Evolutionary conservation across 2,888 invertebrate genomes (phyloP), one percentile per base, ranked within the genome.

Genomic region (Sinelater perroti): DNA sequence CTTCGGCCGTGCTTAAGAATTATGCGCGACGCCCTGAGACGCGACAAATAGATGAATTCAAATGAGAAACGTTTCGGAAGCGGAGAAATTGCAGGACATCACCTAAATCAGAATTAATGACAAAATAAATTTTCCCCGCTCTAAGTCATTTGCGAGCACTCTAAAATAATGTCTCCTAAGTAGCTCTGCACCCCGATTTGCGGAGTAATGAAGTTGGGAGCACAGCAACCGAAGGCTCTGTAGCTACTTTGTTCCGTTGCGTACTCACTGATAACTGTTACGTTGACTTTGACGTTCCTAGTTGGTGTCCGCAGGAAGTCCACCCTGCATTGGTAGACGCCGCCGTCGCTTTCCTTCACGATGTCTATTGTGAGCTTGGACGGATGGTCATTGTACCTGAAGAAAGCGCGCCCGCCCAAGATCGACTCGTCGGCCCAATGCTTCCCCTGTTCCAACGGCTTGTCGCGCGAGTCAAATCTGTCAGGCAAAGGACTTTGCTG

Each of bases 291-390:
- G 70, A 90, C 85, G 76, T 94, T 93, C 68, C 92, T 85, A 1
- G 94, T 95, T 0, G 93, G 94, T 6, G 93, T 91, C 76, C 90
- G 89, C 75, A 89, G 90, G 81, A 94, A 95, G 81, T 95, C 95
- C 3, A 94, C 93, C 57, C 95, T 83, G 79, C 95, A 95, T 61
- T 93, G 84, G 80, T 94, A 94, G 61, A 91, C 83, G 6, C 93
- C 94, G 1, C 87, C 90, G 73, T 95, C 94, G 30, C 82, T 81
- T 60, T 89, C 87, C 50, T 85, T 82, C 47, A 92, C 89, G 69
- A 84, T 85, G 75, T 90, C 88, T 57, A 93, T 82, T 66, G 87
- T 87, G 64, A 94, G 82, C 61, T 87, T 88, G 3, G 93, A 90
- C 2, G 92, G 90, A 28, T 83, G 84, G 24, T 88, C 88, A 35